Percentiles rank a stretch among this genome's conserved stretches.
Evolutionary conservation across 2,888 invertebrate genomes (phyloP).

Genomic region (Drosophila nigricruria): DNA sequence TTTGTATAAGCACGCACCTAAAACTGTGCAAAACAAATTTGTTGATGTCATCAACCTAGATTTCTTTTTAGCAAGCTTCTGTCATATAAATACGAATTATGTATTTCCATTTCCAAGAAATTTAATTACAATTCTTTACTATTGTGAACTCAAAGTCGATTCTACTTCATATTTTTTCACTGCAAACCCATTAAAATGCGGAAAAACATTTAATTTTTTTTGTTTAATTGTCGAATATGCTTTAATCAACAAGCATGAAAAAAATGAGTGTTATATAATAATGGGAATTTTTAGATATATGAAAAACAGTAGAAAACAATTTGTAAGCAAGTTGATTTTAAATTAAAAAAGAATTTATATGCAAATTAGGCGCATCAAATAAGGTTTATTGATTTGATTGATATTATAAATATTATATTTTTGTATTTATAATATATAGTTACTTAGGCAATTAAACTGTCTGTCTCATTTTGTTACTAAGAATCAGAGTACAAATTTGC

Average conservation of each 20-base stretch:
- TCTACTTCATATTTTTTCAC: constrained; percentile 1
- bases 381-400: too few species aligned
- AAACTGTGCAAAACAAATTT: neutral
- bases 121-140: constrained; percentile 4
- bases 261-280: neutral
- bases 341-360: neutral
- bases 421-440: neutral
- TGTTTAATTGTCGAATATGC: neutral
- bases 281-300: constrained; percentile 3
- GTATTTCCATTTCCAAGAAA: constrained; percentile 11
- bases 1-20: neutral
- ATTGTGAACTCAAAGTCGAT: neutral
- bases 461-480: neutral
- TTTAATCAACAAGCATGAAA: constrained; percentile 4
- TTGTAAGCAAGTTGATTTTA: neutral
- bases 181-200: neutral
- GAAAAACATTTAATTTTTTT: constrained; percentile 5
- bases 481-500: neutral
- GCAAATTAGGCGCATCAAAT: neutral
- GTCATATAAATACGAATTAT: constrained; percentile 15
- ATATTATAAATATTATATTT: neutral
- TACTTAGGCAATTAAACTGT: neutral
- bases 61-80: constrained; percentile 3
- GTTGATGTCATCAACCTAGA: constrained; percentile 15
- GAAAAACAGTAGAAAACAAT: neutral